Conservation (phyloP, 2,888 invertebrate genomes). For the Andrena flavipes region DNA sequence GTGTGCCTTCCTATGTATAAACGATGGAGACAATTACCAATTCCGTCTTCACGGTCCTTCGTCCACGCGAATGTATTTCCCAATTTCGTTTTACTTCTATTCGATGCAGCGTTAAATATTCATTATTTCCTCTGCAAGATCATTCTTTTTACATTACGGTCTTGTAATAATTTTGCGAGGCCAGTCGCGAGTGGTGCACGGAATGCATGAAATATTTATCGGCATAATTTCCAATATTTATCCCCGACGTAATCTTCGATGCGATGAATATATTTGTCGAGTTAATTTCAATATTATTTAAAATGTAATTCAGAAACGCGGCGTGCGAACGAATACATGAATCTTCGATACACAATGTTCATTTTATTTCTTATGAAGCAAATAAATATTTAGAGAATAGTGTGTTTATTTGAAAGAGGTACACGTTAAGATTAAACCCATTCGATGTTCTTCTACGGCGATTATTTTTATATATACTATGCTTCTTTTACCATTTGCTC, state of each 20-base stretch:
- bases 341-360: not conserved
- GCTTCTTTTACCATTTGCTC: too few relatives aligned
- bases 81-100: not conserved
- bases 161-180: not conserved
- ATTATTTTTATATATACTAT: not conserved
- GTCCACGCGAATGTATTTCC: not conserved
- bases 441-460: not conserved
- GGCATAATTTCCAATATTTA: not conserved
- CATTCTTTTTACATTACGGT: not conserved
- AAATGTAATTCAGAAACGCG: not conserved
- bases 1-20: not conserved
- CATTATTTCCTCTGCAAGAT: not conserved
- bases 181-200: too few relatives aligned
- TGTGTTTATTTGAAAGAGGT: too few relatives aligned
- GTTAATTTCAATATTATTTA: slow-evolving; percentile 2
- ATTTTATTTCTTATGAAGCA: too few relatives aligned
- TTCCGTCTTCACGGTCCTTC: not conserved
- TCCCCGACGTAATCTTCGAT: not conserved
- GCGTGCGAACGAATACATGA: not conserved
- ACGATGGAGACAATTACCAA: not conserved
- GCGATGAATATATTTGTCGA: not conserved
- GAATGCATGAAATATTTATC: not conserved
- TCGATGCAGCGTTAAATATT: slow-evolving; percentile 9
- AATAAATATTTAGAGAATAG: too few relatives aligned
- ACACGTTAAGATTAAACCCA: too few relatives aligned